phyloP scores from a whole-genome alignment of 2,797 vertebrate genomes.

The Melanitta fusca region DNA sequence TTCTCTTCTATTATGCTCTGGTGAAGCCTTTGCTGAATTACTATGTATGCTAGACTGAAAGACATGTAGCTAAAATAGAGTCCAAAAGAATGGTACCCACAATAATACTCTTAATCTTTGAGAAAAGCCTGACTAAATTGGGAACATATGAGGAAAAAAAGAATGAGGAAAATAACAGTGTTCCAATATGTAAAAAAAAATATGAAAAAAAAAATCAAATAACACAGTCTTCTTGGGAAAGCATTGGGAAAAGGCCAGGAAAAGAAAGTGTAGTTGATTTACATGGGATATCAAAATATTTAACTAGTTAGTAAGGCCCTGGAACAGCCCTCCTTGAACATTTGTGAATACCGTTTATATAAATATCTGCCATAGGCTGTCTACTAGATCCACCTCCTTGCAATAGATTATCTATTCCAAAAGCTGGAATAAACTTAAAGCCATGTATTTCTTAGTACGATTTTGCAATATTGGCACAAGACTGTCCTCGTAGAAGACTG shows the following conservation, averaged over 20 bases:
- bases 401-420: neutral
- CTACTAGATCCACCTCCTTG: neutral
- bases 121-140: neutral
- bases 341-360: neutral
- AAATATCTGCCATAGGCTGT: neutral
- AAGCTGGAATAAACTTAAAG: neutral
- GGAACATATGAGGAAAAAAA: neutral
- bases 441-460: neutral
- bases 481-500: neutral
- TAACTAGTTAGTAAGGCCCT: neutral
- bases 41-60: neutral
- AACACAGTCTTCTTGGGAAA: neutral
- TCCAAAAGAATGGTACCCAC: neutral
- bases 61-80: neutral
- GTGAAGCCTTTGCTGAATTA: neutral
- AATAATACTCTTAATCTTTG: neutral
- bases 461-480: neutral
- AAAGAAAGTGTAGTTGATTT: neutral
- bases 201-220: neutral
- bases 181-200: neutral
- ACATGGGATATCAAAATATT: neutral
- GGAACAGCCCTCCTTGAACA: neutral
- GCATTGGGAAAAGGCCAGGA: neutral
- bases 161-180: neutral
- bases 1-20: neutral